phyloP scores from a whole-genome alignment of 2,113 vertebrate genomes.

The Atlantisia rogersi region DNA sequence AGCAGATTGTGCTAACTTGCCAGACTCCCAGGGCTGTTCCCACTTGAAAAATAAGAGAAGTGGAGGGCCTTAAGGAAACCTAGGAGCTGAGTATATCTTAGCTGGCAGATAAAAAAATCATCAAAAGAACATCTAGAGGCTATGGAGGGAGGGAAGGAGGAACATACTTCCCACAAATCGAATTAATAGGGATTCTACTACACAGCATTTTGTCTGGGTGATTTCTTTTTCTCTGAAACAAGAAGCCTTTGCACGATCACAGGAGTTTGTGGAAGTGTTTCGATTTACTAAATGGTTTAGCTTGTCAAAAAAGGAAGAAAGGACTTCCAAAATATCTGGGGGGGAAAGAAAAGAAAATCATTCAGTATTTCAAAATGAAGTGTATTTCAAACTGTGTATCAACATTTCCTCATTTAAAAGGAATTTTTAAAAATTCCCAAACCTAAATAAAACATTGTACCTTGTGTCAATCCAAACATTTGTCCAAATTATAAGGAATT shows the following conservation, averaged over 20 bases:
- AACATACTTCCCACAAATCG: neutral
- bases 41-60: neutral
- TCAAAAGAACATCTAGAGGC: neutral
- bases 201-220: neutral
- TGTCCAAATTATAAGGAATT: neutral
- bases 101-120: neutral
- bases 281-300: neutral
- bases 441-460: neutral
- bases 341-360: neutral
- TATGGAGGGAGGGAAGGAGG: neutral
- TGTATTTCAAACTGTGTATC: neutral
- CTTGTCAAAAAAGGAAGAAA: neutral
- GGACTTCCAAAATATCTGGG: neutral
- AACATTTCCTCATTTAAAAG: neutral
- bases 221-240: neutral
- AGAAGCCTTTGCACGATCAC: neutral
- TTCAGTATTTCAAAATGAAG: neutral
- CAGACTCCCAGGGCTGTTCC: neutral
- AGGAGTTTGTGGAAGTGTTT: neutral
- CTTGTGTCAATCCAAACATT: neutral
- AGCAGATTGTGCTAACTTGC: neutral
- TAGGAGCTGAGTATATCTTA: rapidly evolving
- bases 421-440: rapidly evolving
- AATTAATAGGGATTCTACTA: neutral
- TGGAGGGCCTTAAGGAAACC: neutral